These are phyloP conservation scores for Schizopygopsis malacanthus DNA, from an alignment of 2,797 vertebrate species.

Conservation along the genomic window DNA sequence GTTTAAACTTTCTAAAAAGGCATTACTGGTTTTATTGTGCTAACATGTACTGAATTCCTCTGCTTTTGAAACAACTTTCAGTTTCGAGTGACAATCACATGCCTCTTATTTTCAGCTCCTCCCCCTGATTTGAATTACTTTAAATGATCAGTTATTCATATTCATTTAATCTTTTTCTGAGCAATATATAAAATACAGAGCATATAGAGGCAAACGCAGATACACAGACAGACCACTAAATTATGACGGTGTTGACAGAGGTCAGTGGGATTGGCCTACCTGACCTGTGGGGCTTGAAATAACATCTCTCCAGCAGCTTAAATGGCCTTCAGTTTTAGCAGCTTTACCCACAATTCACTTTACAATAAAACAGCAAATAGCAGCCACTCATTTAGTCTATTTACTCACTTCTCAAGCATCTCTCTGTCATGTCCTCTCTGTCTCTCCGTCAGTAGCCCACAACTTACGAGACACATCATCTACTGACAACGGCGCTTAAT, in stretches of 20 bases:
- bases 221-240: conserved; percentile 48
- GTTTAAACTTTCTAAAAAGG: not conserved
- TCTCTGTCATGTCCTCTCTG: not conserved
- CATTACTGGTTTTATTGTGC: not conserved
- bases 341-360: not conserved
- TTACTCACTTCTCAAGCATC: not conserved
- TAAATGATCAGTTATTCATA: conserved; percentile 40
- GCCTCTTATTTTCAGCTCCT: not conserved
- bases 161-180: not conserved
- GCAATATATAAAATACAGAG: not conserved
- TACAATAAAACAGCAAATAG: not conserved
- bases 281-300: conserved; percentile 13
- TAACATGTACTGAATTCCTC: not conserved
- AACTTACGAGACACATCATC: conserved; percentile 44
- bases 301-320: not conserved
- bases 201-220: conserved; percentile 8
- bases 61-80: not conserved
- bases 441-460: conserved; percentile 17
- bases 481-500: conserved; percentile 72
- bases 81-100: not conserved
- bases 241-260: not conserved
- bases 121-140: not conserved
- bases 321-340: not conserved
- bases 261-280: not conserved
- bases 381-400: not conserved